phyloP scores from a whole-genome alignment of 2,797 vertebrate species.

The Onychomys arenicola region DNA sequence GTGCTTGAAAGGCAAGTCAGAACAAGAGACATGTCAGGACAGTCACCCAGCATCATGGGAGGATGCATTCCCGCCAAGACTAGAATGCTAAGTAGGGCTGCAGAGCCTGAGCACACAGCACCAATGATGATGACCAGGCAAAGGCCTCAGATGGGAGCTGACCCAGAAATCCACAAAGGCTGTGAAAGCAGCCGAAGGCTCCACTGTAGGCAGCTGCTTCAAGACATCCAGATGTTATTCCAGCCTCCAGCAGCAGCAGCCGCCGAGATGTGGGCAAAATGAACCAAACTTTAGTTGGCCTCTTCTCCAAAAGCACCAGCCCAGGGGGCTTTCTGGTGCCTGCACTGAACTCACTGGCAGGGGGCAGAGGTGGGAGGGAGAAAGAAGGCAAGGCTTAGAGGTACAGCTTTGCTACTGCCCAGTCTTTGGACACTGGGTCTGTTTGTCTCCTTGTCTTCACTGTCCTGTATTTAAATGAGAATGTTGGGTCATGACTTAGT shows the following conservation, averaged over 20 bases:
- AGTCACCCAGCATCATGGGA: not conserved
- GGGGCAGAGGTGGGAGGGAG: not conserved
- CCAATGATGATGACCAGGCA: not conserved
- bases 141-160: not conserved
- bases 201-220: slow-evolving; percentile 13
- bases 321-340: not conserved
- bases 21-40: not conserved
- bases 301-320: not conserved
- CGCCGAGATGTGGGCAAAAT: not conserved
- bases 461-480: slow-evolving; percentile 41
- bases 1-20: not conserved
- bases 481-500: not conserved
- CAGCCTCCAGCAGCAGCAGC: not conserved
- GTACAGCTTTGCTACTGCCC: not conserved
- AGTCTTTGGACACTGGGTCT: not conserved
- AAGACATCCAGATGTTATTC: not conserved
- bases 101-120: not conserved
- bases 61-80: not conserved
- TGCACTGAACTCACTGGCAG: not conserved
- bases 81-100: not conserved
- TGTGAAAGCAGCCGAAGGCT: not conserved
- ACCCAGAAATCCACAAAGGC: slow-evolving; percentile 2
- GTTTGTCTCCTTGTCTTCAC: not conserved
- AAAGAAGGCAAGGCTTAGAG: not conserved
- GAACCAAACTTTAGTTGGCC: not conserved